phyloP scores from a whole-genome alignment of 1,140 invertebrate genomes.

The Capitella teleta region DNA sequence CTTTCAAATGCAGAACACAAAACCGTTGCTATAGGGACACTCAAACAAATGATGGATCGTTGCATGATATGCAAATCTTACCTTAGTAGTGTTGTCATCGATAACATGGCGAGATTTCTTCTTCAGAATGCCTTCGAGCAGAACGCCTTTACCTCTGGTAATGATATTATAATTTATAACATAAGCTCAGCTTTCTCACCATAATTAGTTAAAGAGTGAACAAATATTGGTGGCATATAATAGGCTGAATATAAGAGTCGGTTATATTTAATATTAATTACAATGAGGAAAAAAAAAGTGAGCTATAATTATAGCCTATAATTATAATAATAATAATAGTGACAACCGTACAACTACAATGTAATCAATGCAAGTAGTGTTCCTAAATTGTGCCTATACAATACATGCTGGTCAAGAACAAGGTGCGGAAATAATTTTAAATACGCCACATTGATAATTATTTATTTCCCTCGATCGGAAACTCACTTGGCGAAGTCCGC shows the following conservation, averaged over 20 bases:
- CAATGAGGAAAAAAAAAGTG: too few relatives aligned
- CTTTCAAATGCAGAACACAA: conserved; percentile 17
- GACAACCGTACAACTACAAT: not conserved
- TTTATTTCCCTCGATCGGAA: not conserved
- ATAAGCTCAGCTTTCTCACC: too few relatives aligned
- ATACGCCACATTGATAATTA: not conserved
- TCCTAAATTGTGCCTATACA: not conserved
- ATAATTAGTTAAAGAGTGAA: too few relatives aligned
- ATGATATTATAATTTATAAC: too few relatives aligned
- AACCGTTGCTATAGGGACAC: not conserved
- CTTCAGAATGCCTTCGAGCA: too few relatives aligned
- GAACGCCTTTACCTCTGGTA: too few relatives aligned
- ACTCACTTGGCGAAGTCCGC: not conserved
- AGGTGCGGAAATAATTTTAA: not conserved
- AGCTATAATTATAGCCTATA: not conserved
- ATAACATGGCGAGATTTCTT: too few relatives aligned
- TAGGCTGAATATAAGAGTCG: too few relatives aligned
- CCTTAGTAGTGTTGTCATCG: not conserved
- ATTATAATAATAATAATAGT: not conserved
- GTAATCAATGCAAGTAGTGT: not conserved
- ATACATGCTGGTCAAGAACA: not conserved
- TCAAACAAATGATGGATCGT: not conserved
- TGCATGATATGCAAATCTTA: not conserved
- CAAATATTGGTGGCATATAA: too few relatives aligned
- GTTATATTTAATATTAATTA: too few relatives aligned